Evolutionary conservation across 1,140 invertebrate genomes (phyloP).

Genomic region (Belonocnema kinseyi): DNA sequence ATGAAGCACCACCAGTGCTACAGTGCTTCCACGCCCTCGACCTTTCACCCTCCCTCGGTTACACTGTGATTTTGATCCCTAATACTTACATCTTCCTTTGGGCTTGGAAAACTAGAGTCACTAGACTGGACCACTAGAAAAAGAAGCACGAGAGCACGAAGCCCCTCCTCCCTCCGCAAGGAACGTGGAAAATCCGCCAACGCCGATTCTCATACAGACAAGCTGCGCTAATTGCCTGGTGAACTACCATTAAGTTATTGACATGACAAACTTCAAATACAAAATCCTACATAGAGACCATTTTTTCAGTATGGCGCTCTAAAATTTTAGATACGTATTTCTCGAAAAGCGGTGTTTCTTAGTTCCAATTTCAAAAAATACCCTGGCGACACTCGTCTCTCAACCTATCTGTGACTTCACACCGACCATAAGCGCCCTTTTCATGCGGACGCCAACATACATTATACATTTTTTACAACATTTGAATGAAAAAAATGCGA

Average conservation of each 20-base stretch:
- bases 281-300: not conserved
- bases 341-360: too few relatives aligned
- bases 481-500: too few relatives aligned
- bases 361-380: too few relatives aligned
- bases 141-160: slow-evolving; percentile 35
- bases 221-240: slow-evolving; percentile 1
- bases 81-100: slow-evolving; percentile 51
- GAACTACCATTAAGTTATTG: not conserved
- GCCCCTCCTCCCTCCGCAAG: not conserved
- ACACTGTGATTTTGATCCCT: not conserved
- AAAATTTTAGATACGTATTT: too few relatives aligned
- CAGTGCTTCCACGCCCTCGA: slow-evolving; percentile 17
- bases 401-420: too few relatives aligned
- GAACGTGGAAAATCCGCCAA: not conserved
- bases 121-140: slow-evolving; percentile 38
- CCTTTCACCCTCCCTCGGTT: slow-evolving; percentile 17
- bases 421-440: too few relatives aligned
- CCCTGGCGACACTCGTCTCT: too few relatives aligned
- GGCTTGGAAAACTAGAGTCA: slow-evolving; percentile 50
- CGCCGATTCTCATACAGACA: not conserved
- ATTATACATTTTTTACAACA: too few relatives aligned
- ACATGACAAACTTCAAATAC: not conserved
- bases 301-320: too few relatives aligned
- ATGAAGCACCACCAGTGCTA: slow-evolving; percentile 37
- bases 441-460: too few relatives aligned